phyloP scores from a whole-genome alignment of 1,140 invertebrate species.

The Brachionus asplanchnoidis region DNA sequence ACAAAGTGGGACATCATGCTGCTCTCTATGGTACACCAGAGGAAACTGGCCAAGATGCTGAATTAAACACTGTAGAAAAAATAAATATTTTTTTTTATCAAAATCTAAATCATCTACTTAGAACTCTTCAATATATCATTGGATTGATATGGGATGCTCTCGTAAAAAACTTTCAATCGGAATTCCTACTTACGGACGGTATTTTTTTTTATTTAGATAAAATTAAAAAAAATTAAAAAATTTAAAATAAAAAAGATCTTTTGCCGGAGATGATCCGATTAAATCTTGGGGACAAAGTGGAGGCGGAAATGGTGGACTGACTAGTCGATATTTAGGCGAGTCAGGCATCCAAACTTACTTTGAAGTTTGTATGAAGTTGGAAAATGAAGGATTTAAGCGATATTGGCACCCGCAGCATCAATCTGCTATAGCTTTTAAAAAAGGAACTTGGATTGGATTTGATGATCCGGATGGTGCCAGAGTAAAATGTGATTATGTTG shows the following conservation, averaged over 20 bases:
- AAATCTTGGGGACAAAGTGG: slow-evolving; percentile 39
- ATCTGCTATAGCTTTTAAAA: slow-evolving; percentile 38
- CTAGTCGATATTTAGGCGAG: slow-evolving; percentile 36
- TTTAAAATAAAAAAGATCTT: neutral
- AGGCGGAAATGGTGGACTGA: neutral
- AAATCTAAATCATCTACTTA: neutral
- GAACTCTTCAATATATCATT: slow-evolving; percentile 40
- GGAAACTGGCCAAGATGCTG: slow-evolving; percentile 26
- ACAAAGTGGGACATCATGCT: slow-evolving; percentile 42
- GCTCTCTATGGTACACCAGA: slow-evolving; percentile 13
- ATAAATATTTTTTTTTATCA: neutral
- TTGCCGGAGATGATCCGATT: slow-evolving; percentile 13
- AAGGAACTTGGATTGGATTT: slow-evolving; percentile 36
- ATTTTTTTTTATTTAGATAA: neutral
- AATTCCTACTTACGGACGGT: slow-evolving; percentile 35
- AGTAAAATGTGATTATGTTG: slow-evolving; percentile 42
- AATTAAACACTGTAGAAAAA: slow-evolving; percentile 40
- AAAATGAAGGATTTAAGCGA: slow-evolving; percentile 38
- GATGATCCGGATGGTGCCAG: slow-evolving; percentile 40
- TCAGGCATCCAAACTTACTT: slow-evolving; percentile 31
- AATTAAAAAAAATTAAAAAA: neutral
- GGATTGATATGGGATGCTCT: slow-evolving; percentile 35
- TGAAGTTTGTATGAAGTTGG: slow-evolving; percentile 36
- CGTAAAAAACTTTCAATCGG: slow-evolving; percentile 19
- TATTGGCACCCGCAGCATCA: slow-evolving; percentile 40